A percentile compares a stretch with the other conserved stretches of the same genome.
These are phyloP conservation scores for Leptopterna dolabrata DNA, from an alignment of 2,888 invertebrate genomes.

Conservation along the genomic window DNA sequence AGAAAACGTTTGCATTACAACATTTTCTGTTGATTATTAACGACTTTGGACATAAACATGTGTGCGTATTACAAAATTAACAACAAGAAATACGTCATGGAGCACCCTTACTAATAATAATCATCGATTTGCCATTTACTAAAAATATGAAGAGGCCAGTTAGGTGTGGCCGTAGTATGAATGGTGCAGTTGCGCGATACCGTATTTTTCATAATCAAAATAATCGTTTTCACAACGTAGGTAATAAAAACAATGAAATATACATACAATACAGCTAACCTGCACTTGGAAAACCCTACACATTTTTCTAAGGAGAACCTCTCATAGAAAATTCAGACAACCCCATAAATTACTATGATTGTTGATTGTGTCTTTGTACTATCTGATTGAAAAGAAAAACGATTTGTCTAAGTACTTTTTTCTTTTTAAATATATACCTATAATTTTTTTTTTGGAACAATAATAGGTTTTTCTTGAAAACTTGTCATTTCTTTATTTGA, in stretches of 20 bases:
- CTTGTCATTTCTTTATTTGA: neutral
- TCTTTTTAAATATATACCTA: neutral
- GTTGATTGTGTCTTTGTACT: slow-evolving; percentile 53
- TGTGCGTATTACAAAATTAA: neutral
- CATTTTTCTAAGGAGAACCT: slow-evolving; percentile 17
- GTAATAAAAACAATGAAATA: neutral
- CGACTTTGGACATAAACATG: neutral
- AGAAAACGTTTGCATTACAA: no score
- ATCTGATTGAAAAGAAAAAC: slow-evolving; percentile 41
- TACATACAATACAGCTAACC: slow-evolving; percentile 39
- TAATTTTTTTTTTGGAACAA: neutral
- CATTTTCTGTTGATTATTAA: no score
- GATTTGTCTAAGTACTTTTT: slow-evolving; percentile 42
- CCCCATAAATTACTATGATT: slow-evolving; percentile 26
- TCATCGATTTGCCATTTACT: neutral
- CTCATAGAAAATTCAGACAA: slow-evolving; percentile 5
- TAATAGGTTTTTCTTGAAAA: neutral
- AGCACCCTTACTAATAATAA: neutral
- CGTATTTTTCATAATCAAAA: neutral
- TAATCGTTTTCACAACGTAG: neutral
- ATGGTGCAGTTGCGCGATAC: neutral
- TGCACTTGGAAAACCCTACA: slow-evolving; percentile 8
- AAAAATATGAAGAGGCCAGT: neutral
- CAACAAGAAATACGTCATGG: neutral
- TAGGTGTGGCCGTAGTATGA: neutral